These are phyloP conservation scores for Phrixothrix hirtus DNA, from an alignment of 2,888 invertebrate genomes.

Conservation along the genomic window DNA sequence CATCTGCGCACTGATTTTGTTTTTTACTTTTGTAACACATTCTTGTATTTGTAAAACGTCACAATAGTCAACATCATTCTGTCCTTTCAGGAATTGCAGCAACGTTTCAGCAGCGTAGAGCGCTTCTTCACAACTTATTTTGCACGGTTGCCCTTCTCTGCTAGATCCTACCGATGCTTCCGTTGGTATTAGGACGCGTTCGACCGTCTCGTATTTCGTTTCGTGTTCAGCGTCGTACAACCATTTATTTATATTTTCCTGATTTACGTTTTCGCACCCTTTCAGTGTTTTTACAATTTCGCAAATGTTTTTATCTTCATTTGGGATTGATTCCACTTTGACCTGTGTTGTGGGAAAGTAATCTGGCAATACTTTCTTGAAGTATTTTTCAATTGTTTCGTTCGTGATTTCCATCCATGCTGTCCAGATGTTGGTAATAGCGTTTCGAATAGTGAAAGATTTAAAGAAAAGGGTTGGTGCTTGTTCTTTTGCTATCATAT, in stretches of 20 bases:
- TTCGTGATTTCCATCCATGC: background rate
- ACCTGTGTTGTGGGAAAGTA: too few relatives aligned
- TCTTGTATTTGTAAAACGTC: background rate
- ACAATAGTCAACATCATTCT: background rate
- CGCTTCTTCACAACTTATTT: background rate
- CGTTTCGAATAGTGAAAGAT: background rate
- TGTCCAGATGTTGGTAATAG: background rate
- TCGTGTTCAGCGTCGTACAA: background rate
- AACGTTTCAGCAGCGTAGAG: background rate
- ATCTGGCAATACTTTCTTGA: background rate
- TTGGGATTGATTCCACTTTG: too few relatives aligned
- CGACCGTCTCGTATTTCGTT: background rate
- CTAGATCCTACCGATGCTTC: too few relatives aligned
- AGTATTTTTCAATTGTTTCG: background rate
- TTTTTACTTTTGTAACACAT: background rate
- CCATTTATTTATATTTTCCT: too few relatives aligned
- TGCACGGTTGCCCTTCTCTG: background rate
- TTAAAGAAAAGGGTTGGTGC: background rate
- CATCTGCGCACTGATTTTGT: too few relatives aligned
- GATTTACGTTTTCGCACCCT: too few relatives aligned
- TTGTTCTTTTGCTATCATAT: background rate
- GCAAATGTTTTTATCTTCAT: too few relatives aligned
- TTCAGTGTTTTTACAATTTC: too few relatives aligned
- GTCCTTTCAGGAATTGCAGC: background rate
- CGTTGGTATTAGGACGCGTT: too few relatives aligned